Conservation (phyloP, 2,797 vertebrate species). For the Dicrostonyx torquatus region DNA sequence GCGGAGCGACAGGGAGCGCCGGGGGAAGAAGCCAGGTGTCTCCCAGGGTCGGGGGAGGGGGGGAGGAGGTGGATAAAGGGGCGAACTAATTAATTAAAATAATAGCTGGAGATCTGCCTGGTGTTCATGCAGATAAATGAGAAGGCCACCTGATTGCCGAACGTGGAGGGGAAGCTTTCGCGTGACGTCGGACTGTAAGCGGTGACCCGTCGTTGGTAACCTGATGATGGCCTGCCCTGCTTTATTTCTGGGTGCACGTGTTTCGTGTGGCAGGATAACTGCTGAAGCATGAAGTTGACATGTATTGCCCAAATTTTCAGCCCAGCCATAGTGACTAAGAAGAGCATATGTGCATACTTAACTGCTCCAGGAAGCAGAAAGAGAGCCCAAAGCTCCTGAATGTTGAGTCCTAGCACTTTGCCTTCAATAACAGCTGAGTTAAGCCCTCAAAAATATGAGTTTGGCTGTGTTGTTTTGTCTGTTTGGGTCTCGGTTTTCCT, state of each 20-base stretch:
- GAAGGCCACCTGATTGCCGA: conserved; percentile 57
- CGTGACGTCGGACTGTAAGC: neutral
- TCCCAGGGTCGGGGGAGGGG: conserved; percentile 9
- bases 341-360: neutral
- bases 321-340: conserved; percentile 33
- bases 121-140: conserved; percentile 61
- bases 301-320: conserved; percentile 41
- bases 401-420: neutral
- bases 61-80: conserved; percentile 17
- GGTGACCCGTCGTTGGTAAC: conserved; percentile 27
- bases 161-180: conserved; percentile 8
- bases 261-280: conserved; percentile 3
- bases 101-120: conserved; percentile 58
- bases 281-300: neutral
- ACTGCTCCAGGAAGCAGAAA: neutral
- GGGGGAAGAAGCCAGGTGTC: conserved; percentile 70
- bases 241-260: neutral
- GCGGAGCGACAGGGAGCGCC: conserved; percentile 43
- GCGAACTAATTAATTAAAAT: conserved; percentile 76
- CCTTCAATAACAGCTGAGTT: neutral
- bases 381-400: neutral
- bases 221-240: neutral
- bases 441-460: neutral
- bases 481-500: neutral
- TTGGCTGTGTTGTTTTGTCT: neutral